These are phyloP conservation scores for Phymorhynchus buccinoides DNA, from an alignment of 1,140 invertebrate genomes.

Conservation along the genomic window DNA sequence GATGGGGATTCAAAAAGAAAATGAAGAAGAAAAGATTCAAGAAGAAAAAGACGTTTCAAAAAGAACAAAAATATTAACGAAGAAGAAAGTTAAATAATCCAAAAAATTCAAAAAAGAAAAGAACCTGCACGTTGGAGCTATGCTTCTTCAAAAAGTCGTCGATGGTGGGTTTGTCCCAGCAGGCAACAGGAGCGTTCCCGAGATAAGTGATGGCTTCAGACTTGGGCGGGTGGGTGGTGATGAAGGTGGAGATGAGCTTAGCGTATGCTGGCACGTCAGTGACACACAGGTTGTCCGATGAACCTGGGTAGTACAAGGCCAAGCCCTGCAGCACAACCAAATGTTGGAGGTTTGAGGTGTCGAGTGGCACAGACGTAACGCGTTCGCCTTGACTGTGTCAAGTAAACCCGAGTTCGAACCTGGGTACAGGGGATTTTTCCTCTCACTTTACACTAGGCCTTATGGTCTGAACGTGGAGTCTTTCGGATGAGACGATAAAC, in stretches of 20 bases:
- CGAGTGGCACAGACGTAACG: not conserved
- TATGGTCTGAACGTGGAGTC: no score
- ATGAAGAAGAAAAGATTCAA: no score
- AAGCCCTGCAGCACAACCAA: slow-evolving; percentile 34
- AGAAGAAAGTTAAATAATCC: no score
- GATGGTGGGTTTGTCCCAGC: slow-evolving; percentile 18
- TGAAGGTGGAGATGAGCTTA: not conserved
- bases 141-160: slow-evolving; percentile 32
- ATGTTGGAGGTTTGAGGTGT: no score
- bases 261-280: slow-evolving; percentile 34
- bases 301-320: slow-evolving; percentile 27
- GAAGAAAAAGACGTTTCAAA: no score
- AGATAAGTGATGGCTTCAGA: slow-evolving; percentile 20
- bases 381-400: no score
- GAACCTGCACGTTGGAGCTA: slow-evolving; percentile 20
- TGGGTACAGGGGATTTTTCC: no score
- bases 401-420: no score
- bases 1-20: no score
- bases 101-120: not conserved
- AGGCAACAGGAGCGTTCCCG: not conserved
- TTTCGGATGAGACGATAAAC: no score
- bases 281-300: slow-evolving; percentile 32
- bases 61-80: no score
- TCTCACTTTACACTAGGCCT: no score
- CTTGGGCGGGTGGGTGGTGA: slow-evolving; percentile 22